phyloP scores from a whole-genome alignment of 2,888 invertebrate species.

The Rhamphomyia laevipes region DNA sequence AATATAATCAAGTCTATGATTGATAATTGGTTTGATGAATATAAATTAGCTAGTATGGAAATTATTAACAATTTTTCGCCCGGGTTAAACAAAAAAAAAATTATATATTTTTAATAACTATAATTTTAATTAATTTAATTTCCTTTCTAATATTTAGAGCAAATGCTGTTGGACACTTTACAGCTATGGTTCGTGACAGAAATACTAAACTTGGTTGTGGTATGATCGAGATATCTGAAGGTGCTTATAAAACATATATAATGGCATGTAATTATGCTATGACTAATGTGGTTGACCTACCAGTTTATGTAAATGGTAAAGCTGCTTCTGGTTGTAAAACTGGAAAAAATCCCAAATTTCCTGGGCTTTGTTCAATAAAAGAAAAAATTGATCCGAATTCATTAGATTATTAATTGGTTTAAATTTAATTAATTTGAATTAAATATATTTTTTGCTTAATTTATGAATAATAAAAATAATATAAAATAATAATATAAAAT shows the following conservation, averaged over 20 bases:
- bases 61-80: not conserved
- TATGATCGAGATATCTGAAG: not conserved
- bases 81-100: no score
- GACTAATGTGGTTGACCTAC: not conserved
- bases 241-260: not conserved
- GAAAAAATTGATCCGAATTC: no score
- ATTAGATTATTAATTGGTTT: no score
- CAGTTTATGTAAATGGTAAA: not conserved
- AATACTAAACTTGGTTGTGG: constrained; percentile 8
- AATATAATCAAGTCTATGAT: not conserved
- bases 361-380: no score
- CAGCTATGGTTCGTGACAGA: constrained; percentile 5
- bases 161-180: constrained; percentile 8
- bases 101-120: not conserved
- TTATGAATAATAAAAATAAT: no score
- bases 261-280: constrained; percentile 3
- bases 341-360: no score
- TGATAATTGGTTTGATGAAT: constrained; percentile 7
- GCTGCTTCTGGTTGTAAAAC: no score
- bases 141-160: not conserved
- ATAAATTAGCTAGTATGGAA: not conserved
- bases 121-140: not conserved
- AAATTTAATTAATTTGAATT: no score
- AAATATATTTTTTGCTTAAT: no score
- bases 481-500: no score